Evolutionary conservation across 2,797 vertebrate species (phyloP), one percentile per base, ranked within the genome.

Genomic region (Xyrichtys novacula): DNA sequence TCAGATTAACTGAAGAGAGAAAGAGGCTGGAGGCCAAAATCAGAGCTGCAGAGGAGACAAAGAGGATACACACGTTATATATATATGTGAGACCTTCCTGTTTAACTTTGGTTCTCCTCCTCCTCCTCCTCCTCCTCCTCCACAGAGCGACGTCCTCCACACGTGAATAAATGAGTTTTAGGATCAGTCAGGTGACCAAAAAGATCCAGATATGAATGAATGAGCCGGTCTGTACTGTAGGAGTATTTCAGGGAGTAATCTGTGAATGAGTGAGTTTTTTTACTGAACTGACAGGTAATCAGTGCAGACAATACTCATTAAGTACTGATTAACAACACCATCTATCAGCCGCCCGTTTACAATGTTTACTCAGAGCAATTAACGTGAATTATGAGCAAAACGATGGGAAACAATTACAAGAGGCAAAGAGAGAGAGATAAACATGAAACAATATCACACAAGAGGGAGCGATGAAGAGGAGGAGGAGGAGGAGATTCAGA

Each of bases 1-100:
- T 87, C 29, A 74, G 83, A 46, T 76, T 79, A 63, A 68, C 68
- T 38, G n/a, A 56, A 81, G 44, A 67, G 36, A 55, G 16, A 20
- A 28, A 8, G 32, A 25, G 14, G 54, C 20, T 29, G n/a, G 3
- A 62, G 53, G 50, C 9, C 23, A 15, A 39, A 29, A 43, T 48
- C n/a, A 12, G 6, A 39, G 62, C 39, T 59, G 29, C 8, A 22
- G 19, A 36, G 19, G 16, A 34, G 29, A 62, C 0, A 57, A 4
- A 44, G 36, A 57, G 20, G n/a, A n/a, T n/a, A n/a, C n/a, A n/a
- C n/a, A n/a, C n/a, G n/a, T n/a, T n/a, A n/a, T n/a, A n/a, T n/a
- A n/a, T n/a, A n/a, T n/a, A n/a, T n/a, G n/a, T n/a, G n/a, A n/a
- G n/a, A n/a, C n/a, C n/a, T n/a, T n/a, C n/a, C n/a, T n/a, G n/a